Evolutionary conservation across 2,888 invertebrate species (phyloP).

Genomic region (Spicauda simplicius): DNA sequence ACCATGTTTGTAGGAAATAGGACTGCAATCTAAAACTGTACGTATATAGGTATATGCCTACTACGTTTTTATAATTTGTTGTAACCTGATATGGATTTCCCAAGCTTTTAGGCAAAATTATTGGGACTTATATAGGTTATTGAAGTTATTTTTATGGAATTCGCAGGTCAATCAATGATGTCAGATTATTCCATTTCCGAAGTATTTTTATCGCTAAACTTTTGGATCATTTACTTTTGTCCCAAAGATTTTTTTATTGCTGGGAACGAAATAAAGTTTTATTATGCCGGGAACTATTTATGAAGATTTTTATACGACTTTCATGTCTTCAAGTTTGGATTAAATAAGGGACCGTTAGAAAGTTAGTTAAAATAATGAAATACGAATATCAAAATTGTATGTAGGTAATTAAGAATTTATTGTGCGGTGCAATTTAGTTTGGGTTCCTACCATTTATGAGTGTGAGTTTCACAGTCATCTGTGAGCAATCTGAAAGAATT

Average conservation of each 20-base stretch:
- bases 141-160: constrained; percentile 16
- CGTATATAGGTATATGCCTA: too few species aligned
- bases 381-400: neutral
- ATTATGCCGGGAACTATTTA: constrained; percentile 68
- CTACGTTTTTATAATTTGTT: too few species aligned
- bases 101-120: too few species aligned
- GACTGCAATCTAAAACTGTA: too few species aligned
- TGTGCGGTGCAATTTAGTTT: too few species aligned
- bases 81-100: too few species aligned
- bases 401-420: too few species aligned
- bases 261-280: constrained; percentile 65
- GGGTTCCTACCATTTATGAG: too few species aligned
- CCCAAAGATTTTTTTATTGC: constrained; percentile 70
- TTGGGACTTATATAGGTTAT: neutral
- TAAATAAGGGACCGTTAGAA: neutral
- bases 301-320: constrained; percentile 69
- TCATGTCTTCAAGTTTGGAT: constrained; percentile 40
- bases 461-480: too few species aligned
- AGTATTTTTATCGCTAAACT: constrained; percentile 69
- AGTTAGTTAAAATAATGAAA: neutral
- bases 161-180: constrained; percentile 23
- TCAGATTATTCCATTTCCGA: constrained; percentile 36
- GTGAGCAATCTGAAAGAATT: too few species aligned
- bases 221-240: constrained; percentile 71
- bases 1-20: too few species aligned